Evolutionary conservation across 2,888 invertebrate species (phyloP), one percentile per base, ranked within the genome.

Genomic region (Ormyrus labotus): DNA sequence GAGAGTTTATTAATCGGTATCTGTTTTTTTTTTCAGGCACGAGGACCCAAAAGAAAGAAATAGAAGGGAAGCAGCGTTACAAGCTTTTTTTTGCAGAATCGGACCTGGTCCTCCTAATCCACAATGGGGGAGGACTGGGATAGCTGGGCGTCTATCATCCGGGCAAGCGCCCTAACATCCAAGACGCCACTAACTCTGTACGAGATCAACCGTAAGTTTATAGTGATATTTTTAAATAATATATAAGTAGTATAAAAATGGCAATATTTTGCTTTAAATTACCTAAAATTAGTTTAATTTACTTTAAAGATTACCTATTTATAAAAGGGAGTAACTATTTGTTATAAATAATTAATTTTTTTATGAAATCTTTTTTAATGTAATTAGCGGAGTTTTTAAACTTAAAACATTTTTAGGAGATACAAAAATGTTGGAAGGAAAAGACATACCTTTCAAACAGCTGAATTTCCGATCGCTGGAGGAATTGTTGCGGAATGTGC

Each of bases 401-500:
- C 34, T 34, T 34, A 34, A 34, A 34, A 34, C 34, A 34, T 34
- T 34, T 84, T 55, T 88, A 93, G 93, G 92, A 65, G 95, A 96
- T 86, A 95, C 94, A 88, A 90, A 89, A 71, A 92, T 92, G 84
- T 88, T 95, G 48, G 93, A 94, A 87, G 94, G 94, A 48, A 92
- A 92, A 87, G 90, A 91, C 84, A 93, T 96, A 84, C 95, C 95
- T 6, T 95, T 90, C 85, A 91, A 89, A 79, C 91, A 92, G 84
- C 90, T 94, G 76, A 95, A 95, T 6, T 95, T 92, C 89, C 86
- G 90, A 58, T 90, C 91, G 8, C 89, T 95, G 8, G 93, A 94
- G 80, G 93, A 93, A 57, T 92, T 96, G 82, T 91, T 95, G 78
- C 85, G 90, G 55, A 92, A 92, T 82, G 92, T 93, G 19, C 93